phyloP scores from a whole-genome alignment of 2,113 vertebrate species.

The Solea solea region DNA sequence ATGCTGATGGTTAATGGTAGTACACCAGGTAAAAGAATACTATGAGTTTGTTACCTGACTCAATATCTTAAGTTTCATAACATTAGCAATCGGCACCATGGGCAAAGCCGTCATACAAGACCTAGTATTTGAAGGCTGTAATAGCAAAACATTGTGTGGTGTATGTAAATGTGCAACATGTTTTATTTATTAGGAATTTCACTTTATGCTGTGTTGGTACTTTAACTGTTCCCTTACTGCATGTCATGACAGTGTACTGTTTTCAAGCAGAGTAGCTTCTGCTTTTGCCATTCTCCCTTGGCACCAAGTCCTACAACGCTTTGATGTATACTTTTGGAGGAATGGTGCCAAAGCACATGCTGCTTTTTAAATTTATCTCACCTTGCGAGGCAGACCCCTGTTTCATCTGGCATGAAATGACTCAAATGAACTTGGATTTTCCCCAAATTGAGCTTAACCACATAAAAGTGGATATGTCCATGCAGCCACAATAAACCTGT shows the following conservation, averaged over 20 bases:
- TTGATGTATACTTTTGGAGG: conserved; percentile 47
- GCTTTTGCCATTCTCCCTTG: conserved; percentile 40
- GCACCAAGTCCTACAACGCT: conserved; percentile 31
- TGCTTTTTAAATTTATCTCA: conserved; percentile 52
- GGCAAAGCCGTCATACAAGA: background rate
- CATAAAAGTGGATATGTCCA: conserved; percentile 27
- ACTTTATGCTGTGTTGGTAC: background rate
- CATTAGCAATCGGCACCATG: background rate
- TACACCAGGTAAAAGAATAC: too few species aligned
- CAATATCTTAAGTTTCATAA: background rate
- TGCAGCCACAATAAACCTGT: conserved; percentile 17
- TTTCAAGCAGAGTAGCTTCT: conserved; percentile 32
- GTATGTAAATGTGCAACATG: background rate
- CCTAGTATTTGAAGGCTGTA: background rate
- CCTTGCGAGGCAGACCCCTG: conserved; percentile 44
- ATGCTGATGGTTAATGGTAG: too few species aligned
- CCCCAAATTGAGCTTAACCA: conserved; percentile 37
- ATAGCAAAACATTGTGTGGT: background rate
- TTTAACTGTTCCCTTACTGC: conserved; percentile 19
- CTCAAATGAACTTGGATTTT: conserved; percentile 46
- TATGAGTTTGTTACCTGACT: too few species aligned
- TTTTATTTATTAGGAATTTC: background rate
- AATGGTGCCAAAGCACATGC: conserved; percentile 50
- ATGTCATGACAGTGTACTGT: conserved; percentile 6
- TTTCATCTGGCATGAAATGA: conserved; percentile 47